Conservation (phyloP, 2,888 invertebrate species). For the Congeria kusceri region DNA sequence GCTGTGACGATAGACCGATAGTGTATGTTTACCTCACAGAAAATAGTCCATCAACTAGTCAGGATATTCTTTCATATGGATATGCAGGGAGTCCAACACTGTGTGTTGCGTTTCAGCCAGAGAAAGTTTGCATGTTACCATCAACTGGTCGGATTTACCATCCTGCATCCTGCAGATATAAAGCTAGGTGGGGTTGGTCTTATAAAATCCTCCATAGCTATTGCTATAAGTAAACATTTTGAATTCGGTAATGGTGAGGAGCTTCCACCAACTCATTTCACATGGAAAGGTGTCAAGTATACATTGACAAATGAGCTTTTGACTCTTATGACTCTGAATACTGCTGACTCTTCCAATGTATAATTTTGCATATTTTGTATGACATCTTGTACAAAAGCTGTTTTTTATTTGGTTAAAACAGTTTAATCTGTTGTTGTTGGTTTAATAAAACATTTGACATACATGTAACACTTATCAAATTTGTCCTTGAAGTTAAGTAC, state of each 20-base stretch:
- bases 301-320: constrained; percentile 81
- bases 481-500: too few relatives aligned
- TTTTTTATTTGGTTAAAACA: too few relatives aligned
- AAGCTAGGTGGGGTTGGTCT: constrained; percentile 93
- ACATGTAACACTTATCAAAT: too few relatives aligned
- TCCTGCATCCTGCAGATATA: constrained; percentile 92
- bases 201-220: constrained; percentile 94
- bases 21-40: constrained; percentile 92
- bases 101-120: constrained; percentile 90
- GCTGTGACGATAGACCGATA: constrained; percentile 97
- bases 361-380: too few relatives aligned
- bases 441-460: too few relatives aligned
- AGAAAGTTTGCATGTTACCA: constrained; percentile 93
- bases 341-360: too few relatives aligned
- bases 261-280: constrained; percentile 92
- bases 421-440: too few relatives aligned
- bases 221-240: constrained; percentile 88
- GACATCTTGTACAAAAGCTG: too few relatives aligned
- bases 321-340: too few relatives aligned
- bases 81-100: constrained; percentile 79
- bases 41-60: constrained; percentile 49
- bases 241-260: constrained; percentile 90
- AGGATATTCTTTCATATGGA: constrained; percentile 87
- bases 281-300: constrained; percentile 88
- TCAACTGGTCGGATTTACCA: constrained; percentile 94